Evolutionary conservation across 2,888 invertebrate species (phyloP), one percentile per base, ranked within the genome.

Genomic region (Rutpela maculata): DNA sequence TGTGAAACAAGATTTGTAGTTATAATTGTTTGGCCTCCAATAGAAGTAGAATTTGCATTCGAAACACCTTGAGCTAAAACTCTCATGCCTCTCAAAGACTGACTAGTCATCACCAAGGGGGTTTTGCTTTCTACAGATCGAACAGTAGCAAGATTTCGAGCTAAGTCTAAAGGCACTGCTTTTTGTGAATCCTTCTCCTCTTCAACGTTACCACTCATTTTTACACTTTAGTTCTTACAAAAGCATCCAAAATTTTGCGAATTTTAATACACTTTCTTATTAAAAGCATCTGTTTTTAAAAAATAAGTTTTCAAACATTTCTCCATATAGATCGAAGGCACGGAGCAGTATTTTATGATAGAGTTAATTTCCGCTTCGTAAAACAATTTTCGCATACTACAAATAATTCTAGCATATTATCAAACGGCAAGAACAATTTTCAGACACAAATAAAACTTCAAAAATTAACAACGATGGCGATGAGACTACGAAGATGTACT

Each of bases 141-240:
- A 18, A 91, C 90, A 78, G 91, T 89, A 6, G 91, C 89, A 75
- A 92, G 91, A 77, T 88, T 91, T 80, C 91, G 88, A 83, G 92
- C 91, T 85, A 91, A 86, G 86, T 90, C 90, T 81, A 91, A 85
- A 74, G 90, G 91, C 89, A 92, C 91, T 88, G 91, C 91, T 90
- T 93, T 93, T 82, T 90, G 90, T 84, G 90, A 87, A 82, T 92
- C 91, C 84, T 93, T 91, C 84, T 92, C 92, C 84, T 93, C 93
- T 84, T 91, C 92, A 50, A 83, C 80, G 77, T 86, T 89, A 76
- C 85, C 87, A 87, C 89, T 90, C 90, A 90, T 90, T 74, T 82
- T 88, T 78, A 73, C 56, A 62, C 43, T 57, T 12, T 38, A 68
- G 22, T 68, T 71, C 60, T 66, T 60, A 35, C 26, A 74, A 60